Base-by-base conservation (phyloP, 2,797 vertebrate species). In the Manis javanica region DNA sequence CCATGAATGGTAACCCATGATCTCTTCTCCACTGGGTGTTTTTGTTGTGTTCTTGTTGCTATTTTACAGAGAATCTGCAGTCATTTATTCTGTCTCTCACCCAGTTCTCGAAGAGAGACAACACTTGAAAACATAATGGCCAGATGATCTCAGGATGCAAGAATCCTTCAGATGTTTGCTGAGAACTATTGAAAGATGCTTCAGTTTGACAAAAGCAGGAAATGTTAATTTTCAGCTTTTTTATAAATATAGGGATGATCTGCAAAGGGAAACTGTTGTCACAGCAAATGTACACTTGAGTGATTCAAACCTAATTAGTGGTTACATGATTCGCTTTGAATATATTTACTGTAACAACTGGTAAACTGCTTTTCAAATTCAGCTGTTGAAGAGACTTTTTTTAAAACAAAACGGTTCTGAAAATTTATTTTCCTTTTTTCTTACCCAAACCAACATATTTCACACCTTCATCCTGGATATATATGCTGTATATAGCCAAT, bases 191-290 rank as follows among this genome's bases (percentile, higher is more conserved):
- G 96, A 98, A 98, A 97, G 49, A 92, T 81, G 39, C 37, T 97
- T 97, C 66, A 84, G 82, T 95, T 93, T 97, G 91, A 97, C 75
- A 98, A 98, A 98, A 96, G 93, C 94, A 97, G 84, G 89, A 98
- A 97, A 98, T 97, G 21, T 96, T 98, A 93, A 95, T 98, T 98
- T 98, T 93, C 94, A 97, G 46, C 55, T 91, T 78, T 97, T 98
- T 97, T 95, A 96, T 97, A 96, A 95, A 94, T 93, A 96, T 57
- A 92, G 49, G 86, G 93, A 95, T 98, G 97, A 94, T 96, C 89
- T 97, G 46, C 75, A 90, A 97, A 96, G 69, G 79, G 64, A 97
- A 97, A 97, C 97, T 66, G 61, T 96, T 98, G 96, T 93, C 87
- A 96, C 89, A 98, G 93, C 90, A 97, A 98, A 96, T 90, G 79